Conservation (phyloP, 2,888 invertebrate species). For the Agrochola circellaris region DNA sequence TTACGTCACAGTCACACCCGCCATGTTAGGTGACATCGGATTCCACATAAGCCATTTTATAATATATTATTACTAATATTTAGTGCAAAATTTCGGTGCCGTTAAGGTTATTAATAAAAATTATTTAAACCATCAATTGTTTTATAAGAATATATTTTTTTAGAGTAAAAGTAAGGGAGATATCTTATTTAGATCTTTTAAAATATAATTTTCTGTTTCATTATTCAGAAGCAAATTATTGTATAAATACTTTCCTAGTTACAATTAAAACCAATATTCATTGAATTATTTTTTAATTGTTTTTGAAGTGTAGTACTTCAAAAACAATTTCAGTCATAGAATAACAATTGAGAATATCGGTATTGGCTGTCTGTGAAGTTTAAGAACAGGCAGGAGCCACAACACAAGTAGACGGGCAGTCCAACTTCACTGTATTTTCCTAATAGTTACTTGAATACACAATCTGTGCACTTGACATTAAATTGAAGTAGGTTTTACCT, state of each 20-base stretch:
- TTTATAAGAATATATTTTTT: not conserved
- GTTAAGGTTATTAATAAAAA: too few relatives aligned
- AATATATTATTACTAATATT: conserved; percentile 24
- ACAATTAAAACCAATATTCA: conserved; percentile 4
- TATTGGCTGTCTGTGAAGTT: conserved; percentile 46
- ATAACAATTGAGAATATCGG: conserved; percentile 30
- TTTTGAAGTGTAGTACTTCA: too few relatives aligned
- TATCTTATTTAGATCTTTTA: not conserved
- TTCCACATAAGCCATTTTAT: conserved; percentile 66
- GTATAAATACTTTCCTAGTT: not conserved
- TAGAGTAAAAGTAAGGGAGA: too few relatives aligned
- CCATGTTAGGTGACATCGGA: conserved; percentile 67
- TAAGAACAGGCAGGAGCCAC: conserved; percentile 27
- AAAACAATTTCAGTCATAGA: conserved; percentile 17
- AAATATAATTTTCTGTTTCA: not conserved
- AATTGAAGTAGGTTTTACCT: conserved; percentile 9
- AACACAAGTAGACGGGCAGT: conserved; percentile 17
- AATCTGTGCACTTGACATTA: conserved; percentile 9
- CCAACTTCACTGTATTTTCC: conserved; percentile 27
- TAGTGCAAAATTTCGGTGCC: not conserved
- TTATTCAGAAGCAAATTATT: not conserved
- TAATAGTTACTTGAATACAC: conserved; percentile 17
- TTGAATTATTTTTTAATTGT: too few relatives aligned
- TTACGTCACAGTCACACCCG: conserved; percentile 74
- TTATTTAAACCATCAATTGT: not conserved